Evolutionary conservation across 2,888 invertebrate species (phyloP).

Genomic region (Leucophora obtusa): DNA sequence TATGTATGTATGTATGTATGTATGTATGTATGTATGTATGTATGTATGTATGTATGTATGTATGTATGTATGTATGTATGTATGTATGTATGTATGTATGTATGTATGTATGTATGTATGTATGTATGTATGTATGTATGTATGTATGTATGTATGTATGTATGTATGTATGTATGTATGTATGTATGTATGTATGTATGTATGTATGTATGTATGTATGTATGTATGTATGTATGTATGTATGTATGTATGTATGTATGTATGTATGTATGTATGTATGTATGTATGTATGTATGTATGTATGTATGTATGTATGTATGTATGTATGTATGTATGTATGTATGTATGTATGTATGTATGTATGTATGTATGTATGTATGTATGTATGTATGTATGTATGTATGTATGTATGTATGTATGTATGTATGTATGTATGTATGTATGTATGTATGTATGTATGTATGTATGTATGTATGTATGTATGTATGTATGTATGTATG

Average conservation of each 20-base stretch:
- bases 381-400: neutral
- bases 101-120: constrained; percentile 16
- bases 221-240: neutral
- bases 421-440: neutral
- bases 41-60: constrained; percentile 52
- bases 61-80: constrained; percentile 15
- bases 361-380: neutral
- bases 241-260: neutral
- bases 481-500: neutral
- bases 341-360: neutral
- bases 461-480: neutral
- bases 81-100: constrained; percentile 16
- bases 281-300: neutral
- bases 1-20: constrained; percentile 19
- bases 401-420: neutral
- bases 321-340: neutral
- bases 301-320: neutral
- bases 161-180: neutral
- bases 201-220: neutral
- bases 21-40: constrained; percentile 8
- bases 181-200: neutral
- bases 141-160: neutral
- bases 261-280: neutral
- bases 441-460: neutral
- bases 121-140: constrained; percentile 4